Evolutionary conservation across 2,888 invertebrate species (phyloP).

Genomic region (Adelognathus sp.): DNA sequence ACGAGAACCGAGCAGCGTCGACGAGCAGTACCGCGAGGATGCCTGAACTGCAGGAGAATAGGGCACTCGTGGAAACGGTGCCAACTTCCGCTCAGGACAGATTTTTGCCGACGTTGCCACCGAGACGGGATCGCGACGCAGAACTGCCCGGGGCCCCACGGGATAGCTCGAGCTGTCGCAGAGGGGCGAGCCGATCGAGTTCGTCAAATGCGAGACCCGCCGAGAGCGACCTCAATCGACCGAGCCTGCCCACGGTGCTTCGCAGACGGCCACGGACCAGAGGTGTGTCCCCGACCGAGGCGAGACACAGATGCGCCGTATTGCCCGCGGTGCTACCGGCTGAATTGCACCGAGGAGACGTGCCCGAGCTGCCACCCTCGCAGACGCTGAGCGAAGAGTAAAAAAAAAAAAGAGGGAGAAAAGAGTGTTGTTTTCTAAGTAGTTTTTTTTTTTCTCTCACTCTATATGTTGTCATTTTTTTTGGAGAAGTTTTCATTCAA

Average conservation of each 20-base stretch:
- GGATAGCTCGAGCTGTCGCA: neutral
- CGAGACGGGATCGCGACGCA: neutral
- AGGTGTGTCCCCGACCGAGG: neutral
- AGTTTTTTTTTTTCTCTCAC: too few relatives aligned
- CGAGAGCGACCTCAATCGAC: neutral
- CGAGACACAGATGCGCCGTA: neutral
- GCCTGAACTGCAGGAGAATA: neutral
- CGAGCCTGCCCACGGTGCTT: neutral
- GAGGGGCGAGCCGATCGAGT: neutral
- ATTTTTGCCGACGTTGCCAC: neutral
- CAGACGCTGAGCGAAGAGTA: too few relatives aligned
- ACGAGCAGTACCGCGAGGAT: too few relatives aligned
- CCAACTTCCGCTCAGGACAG: neutral
- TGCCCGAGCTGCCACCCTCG: neutral
- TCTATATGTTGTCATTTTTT: too few relatives aligned
- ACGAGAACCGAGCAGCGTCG: too few relatives aligned
- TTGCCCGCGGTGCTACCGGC: neutral
- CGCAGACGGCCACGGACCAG: neutral
- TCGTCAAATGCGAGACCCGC: neutral
- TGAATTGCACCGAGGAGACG: neutral
- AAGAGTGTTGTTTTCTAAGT: too few relatives aligned
- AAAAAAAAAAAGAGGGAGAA: too few relatives aligned
- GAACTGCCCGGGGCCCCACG: neutral
- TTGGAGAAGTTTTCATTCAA: too few relatives aligned
- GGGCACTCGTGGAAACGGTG: neutral